Percentiles rank a stretch among this genome's conserved stretches.
Evolutionary conservation across 2,113 vertebrate species (phyloP).

Genomic region (Coturnix japonica): DNA sequence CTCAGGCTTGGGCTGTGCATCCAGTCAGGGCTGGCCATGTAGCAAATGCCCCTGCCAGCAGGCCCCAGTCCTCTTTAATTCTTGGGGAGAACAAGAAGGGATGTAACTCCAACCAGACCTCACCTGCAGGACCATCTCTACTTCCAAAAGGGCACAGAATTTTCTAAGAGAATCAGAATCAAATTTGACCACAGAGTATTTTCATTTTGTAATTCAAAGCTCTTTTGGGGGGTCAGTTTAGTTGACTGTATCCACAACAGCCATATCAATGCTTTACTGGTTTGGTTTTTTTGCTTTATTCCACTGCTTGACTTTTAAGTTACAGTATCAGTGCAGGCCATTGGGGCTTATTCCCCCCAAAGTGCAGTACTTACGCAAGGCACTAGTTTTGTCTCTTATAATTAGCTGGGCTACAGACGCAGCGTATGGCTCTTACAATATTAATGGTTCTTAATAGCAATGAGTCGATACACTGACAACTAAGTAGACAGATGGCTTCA

Average conservation of each 20-base stretch:
- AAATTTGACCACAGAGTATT: not conserved
- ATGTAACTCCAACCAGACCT: not conserved
- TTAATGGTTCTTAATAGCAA: slow-evolving; percentile 23
- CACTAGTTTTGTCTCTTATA: not conserved
- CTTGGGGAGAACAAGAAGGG: not conserved
- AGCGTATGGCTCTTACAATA: not conserved
- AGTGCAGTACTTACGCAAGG: not conserved
- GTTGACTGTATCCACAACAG: not conserved
- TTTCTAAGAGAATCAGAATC: not conserved
- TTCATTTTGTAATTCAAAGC: not conserved
- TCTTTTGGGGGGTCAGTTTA: not conserved
- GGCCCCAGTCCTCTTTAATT: not conserved
- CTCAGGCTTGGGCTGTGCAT: not conserved
- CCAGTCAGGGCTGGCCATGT: not conserved
- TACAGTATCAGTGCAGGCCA: rapidly evolving
- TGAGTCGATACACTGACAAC: not conserved
- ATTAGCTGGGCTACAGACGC: not conserved
- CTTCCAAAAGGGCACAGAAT: not conserved
- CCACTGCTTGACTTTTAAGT: not conserved
- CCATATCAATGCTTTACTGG: rapidly evolving
- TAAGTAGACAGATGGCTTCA: not conserved
- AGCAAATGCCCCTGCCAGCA: rapidly evolving
- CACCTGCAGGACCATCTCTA: rapidly evolving
- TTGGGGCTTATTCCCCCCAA: not conserved
- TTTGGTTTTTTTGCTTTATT: not conserved